phyloP scores from a whole-genome alignment of 2,888 invertebrate genomes.

The Apodemia hepburni region DNA sequence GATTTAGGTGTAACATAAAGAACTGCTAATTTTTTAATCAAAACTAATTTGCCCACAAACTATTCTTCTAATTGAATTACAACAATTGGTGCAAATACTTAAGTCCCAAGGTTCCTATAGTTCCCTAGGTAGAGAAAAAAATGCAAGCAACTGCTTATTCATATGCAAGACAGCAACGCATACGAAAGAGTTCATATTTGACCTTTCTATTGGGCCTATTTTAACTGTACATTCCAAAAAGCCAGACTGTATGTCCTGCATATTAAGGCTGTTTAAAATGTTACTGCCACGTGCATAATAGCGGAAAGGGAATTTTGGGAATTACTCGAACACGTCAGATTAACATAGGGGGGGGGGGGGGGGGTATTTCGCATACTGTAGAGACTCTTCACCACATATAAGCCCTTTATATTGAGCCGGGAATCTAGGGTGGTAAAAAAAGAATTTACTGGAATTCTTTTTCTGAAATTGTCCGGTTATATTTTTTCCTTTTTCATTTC shows the following conservation, averaged over 20 bases:
- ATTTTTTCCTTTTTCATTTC: too few species aligned
- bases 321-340: too few species aligned
- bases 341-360: too few species aligned
- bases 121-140: neutral
- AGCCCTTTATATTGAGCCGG: too few species aligned
- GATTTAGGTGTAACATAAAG: slow-evolving; percentile 62
- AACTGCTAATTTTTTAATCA: slow-evolving; percentile 61
- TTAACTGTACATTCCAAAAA: slow-evolving; percentile 48
- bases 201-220: slow-evolving; percentile 35
- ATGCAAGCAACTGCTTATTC: neutral
- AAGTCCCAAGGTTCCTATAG: neutral
- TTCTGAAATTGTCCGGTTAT: too few species aligned
- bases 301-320: too few species aligned
- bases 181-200: slow-evolving; percentile 26
- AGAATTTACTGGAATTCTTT: too few species aligned
- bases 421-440: too few species aligned
- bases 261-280: slow-evolving; percentile 33
- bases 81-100: neutral
- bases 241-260: slow-evolving; percentile 32
- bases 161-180: slow-evolving; percentile 28
- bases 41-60: slow-evolving; percentile 48
- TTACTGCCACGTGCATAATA: too few species aligned
- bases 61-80: neutral
- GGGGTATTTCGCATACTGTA: too few species aligned
- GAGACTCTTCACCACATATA: too few species aligned